Base-by-base conservation (phyloP, 2,888 invertebrate genomes). In the Leptinotarsa rubiginosa region DNA sequence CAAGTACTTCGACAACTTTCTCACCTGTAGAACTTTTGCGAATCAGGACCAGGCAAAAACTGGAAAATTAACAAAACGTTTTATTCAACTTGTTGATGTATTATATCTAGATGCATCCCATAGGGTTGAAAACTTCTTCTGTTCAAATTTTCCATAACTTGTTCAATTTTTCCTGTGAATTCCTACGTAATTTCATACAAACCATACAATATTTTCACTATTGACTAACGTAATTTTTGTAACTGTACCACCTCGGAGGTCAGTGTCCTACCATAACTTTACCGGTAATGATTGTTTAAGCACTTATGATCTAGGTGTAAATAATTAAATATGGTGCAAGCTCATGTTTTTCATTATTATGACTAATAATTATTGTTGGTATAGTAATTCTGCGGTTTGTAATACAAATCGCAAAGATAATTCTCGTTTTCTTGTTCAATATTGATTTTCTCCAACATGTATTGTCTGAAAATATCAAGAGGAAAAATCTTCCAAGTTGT, bases 281-380 rank as follows among this genome's bases (percentile, higher is more conserved):
- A 10, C 41, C 41, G n/a, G n/a, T 31, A 62, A 31, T 62, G 62
- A n/a, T 62, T 62, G 62, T 41, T 31, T 10, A 62, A 62, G 41
- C 62, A 62, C 16, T 62, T 62, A 62, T n/a, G n/a, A 16, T 62
- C 16, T 62, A 62, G 41, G 62, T 62, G 62, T 62, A 62, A 62
- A 62, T 62, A 41, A 41, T 62, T 62, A 41, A 4, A 56, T n/a
- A 62, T 62, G 25, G 41, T 16, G 62, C 62, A 62, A 62, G 41
- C 31, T 10, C 2, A 41, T 41, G 62, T n/a, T 62, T 31, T 31
- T 41, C 31, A 62, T 62, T 41, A 31, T 62, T 10, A 62, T 62
- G 5, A 41, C 62, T 10, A 62, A 62, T 62, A 62, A 31, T 31
- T 13, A n/a, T 31, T 62, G n/a, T 56, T n/a, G 18, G 12, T n/a